Evolutionary conservation across 2,888 invertebrate genomes (phyloP).

Genomic region (Melieria omissa): DNA sequence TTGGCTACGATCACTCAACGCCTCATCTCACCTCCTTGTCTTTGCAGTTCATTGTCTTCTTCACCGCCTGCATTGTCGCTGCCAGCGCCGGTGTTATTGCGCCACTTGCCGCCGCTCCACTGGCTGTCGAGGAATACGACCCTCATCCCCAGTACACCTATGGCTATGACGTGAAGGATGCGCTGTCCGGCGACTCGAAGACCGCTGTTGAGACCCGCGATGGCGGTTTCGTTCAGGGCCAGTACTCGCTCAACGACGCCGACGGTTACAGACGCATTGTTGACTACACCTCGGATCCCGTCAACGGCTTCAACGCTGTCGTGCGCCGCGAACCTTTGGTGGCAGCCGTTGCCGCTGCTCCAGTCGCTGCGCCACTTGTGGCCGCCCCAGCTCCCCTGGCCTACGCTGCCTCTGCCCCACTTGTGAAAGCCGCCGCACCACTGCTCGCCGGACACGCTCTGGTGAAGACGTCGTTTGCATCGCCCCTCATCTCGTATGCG

Average conservation of each 20-base stretch:
- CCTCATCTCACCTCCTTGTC: neutral
- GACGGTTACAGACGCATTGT: conserved; percentile 66
- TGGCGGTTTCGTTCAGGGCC: conserved; percentile 66
- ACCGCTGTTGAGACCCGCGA: conserved; percentile 66
- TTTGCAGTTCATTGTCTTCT: conserved; percentile 58
- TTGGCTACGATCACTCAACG: no score
- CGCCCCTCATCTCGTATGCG: conserved; percentile 63
- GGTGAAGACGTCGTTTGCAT: conserved; percentile 61
- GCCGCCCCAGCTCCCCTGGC: conserved; percentile 44
- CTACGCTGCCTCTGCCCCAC: conserved; percentile 47
- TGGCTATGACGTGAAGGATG: conserved; percentile 66
- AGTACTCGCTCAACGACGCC: conserved; percentile 66
- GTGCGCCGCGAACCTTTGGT: conserved; percentile 63
- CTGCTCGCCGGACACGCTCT: conserved; percentile 56
- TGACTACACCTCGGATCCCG: conserved; percentile 65
- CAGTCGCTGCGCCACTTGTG: conserved; percentile 20
- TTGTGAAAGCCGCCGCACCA: conserved; percentile 50
- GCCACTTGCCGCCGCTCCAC: conserved; percentile 57
- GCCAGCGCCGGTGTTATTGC: conserved; percentile 60
- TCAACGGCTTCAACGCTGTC: conserved; percentile 67
- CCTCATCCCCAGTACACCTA: conserved; percentile 66
- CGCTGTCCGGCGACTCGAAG: conserved; percentile 66
- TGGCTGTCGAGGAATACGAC: conserved; percentile 62
- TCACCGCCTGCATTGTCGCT: conserved; percentile 60
- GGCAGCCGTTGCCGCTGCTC: conserved; percentile 56